These are phyloP conservation scores for Tetramorium simillimum DNA, from an alignment of 1,140 invertebrate genomes.

Conservation along the genomic window DNA sequence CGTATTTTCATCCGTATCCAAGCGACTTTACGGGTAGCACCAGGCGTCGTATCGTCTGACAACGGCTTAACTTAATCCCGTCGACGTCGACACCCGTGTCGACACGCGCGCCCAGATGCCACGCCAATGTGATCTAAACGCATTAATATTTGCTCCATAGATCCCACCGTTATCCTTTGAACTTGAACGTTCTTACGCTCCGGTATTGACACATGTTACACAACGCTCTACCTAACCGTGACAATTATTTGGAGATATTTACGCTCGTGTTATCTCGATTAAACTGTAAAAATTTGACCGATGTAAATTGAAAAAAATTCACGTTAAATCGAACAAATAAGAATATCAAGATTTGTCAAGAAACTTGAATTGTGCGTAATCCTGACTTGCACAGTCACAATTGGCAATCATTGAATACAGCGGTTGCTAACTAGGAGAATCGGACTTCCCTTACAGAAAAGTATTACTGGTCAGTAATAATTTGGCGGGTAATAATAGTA, in stretches of 20 bases:
- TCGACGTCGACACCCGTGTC: constrained; percentile 38
- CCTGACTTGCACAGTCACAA: no score
- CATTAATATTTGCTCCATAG: constrained; percentile 55
- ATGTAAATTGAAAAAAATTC: not conserved
- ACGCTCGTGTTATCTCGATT: not conserved
- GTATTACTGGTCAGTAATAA: no score
- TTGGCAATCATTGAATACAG: no score
- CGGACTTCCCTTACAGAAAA: no score
- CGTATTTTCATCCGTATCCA: constrained; percentile 56
- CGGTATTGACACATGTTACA: constrained; percentile 11
- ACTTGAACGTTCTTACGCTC: constrained; percentile 24
- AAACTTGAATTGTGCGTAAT: no score
- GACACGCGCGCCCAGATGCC: constrained; percentile 43
- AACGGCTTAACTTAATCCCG: constrained; percentile 61
- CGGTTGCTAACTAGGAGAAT: no score
- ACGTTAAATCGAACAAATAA: not conserved
- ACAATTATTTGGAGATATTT: constrained; percentile 5
- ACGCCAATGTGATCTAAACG: constrained; percentile 54
- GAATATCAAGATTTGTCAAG: no score
- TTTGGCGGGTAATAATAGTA: no score
- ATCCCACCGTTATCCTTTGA: constrained; percentile 44
- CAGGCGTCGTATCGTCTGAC: constrained; percentile 49
- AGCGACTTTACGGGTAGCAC: constrained; percentile 47
- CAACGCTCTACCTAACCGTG: not conserved
- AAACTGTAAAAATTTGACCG: not conserved